Percentiles rank a stretch among this genome's conserved stretches.
phyloP scores from a whole-genome alignment of 2,113 vertebrate species.

The Takifugu bimaculatus region DNA sequence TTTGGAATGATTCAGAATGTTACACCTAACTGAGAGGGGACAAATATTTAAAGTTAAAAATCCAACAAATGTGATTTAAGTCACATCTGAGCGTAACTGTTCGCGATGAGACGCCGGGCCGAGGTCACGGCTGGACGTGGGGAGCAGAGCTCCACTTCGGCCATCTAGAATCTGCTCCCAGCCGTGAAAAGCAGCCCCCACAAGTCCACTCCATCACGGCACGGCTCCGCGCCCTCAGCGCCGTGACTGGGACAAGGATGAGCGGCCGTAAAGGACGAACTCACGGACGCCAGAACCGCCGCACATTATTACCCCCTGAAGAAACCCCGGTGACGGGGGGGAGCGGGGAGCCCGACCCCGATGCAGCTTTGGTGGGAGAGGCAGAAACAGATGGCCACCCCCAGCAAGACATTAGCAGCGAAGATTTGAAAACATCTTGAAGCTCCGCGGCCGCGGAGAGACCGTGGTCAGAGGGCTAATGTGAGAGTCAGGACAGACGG shows the following conservation, averaged over 20 bases:
- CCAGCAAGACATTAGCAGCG: conserved; percentile 72
- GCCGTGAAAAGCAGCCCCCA: conserved; percentile 47
- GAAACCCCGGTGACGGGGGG: conserved; percentile 45
- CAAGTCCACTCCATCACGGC: conserved; percentile 48
- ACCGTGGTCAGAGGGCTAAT: conserved; percentile 59
- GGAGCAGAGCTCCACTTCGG: conserved; percentile 3
- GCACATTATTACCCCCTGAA: conserved; percentile 59
- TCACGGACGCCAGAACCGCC: conserved; percentile 60
- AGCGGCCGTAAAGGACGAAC: conserved; percentile 68
- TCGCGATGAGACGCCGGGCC: too few species aligned
- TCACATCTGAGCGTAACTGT: too few species aligned
- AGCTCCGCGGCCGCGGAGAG: conserved; percentile 55
- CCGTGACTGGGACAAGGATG: conserved; percentile 64
- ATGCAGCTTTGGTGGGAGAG: conserved; percentile 61
- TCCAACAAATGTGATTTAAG: too few species aligned
- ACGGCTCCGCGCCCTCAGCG: conserved; percentile 52
- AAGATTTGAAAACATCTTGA: conserved; percentile 75
- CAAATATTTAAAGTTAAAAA: too few species aligned
- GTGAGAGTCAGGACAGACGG: conserved; percentile 27
- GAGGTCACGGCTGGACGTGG: background rate
- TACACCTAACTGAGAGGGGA: too few species aligned
- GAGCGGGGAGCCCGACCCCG: conserved; percentile 49
- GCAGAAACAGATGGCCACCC: conserved; percentile 73
- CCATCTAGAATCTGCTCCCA: conserved; percentile 30
- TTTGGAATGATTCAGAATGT: too few species aligned